Evolutionary conservation across 2,888 invertebrate genomes (phyloP), one percentile per base, ranked within the genome.

Genomic region (Nudaria mundana): DNA sequence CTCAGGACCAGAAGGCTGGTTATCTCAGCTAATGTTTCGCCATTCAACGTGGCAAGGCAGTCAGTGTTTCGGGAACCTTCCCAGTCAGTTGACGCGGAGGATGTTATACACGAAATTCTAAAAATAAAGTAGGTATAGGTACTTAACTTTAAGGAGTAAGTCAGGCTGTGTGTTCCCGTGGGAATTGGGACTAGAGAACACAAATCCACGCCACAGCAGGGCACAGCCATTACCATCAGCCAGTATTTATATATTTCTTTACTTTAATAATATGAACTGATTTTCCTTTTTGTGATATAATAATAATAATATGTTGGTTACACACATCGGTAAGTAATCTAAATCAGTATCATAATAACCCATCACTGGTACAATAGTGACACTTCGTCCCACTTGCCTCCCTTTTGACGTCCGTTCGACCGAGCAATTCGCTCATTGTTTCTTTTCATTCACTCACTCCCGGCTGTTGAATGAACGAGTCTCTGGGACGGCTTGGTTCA

Each of bases 401-500:
- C 44, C 66, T 55, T 20, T 66, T 63, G 62, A 59, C 42, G 41
- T 48, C 48, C 56, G 41, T 41, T 56, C 65, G 56, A 44, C 52
- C 58, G 54, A 57, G 57, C 66, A 56, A 67, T 66, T 60, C 60
- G 46, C 43, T 65, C 66, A 70, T 71, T 73, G 74, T 71, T 65
- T 69, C 66, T 59, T 66, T 71, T 65, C 66, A 71, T 68, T 66
- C 63, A 54, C 41, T 48, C 50, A 51, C 52, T 62, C 55, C 45
- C 39, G 48, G 39, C 42, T 56, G 60, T 52, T 54, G 61, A 68
- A 58, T 58, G 65, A 66, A 61, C 53, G 64, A 62, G 55, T 63
- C 66, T 54, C 66, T 72, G 68, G 67, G 71, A 60, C 60, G 57
- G 50, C 44, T 54, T 55, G 41, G 56, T 59, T 71, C 68, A 74